Percentiles rank a stretch among this genome's conserved stretches.
Conservation (phyloP, 2,113 vertebrate species). For the Oncorhynchus tshawytscha region DNA sequence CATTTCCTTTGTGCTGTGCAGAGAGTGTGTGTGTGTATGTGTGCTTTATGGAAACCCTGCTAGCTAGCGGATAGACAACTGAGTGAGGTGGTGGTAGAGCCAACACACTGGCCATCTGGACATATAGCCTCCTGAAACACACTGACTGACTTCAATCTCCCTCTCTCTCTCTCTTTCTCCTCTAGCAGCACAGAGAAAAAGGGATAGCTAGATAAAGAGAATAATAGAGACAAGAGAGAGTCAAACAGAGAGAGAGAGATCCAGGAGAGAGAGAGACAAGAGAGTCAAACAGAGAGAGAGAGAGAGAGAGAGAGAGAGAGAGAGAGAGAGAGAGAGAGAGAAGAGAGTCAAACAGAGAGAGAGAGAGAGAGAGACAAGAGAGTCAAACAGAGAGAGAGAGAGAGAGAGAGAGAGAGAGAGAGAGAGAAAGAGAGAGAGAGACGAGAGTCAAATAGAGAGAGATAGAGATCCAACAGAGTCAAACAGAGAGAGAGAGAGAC, state of each 20-base stretch:
- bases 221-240: neutral
- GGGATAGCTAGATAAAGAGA: neutral
- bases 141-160: constrained; percentile 30
- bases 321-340: too few species aligned
- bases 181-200: constrained; percentile 1
- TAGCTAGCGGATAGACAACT: constrained; percentile 57
- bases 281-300: neutral
- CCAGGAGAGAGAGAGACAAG: neutral
- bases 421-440: too few species aligned
- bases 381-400: neutral
- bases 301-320: neutral
- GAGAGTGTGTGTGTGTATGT: too few species aligned
- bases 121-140: constrained; percentile 49
- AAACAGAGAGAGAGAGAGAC: neutral
- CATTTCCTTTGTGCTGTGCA: constrained; percentile 56
- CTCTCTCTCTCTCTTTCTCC: constrained; percentile 13
- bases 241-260: neutral
- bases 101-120: constrained; percentile 62
- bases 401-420: neutral
- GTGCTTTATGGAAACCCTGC: constrained; percentile 50
- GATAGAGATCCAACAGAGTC: too few species aligned
- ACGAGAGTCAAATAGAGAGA: too few species aligned
- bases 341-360: too few species aligned
- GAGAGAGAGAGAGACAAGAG: neutral
- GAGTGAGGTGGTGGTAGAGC: constrained; percentile 42